Evolutionary conservation across 2,113 vertebrate species (phyloP).

Genomic region (Larimichthys crocea): DNA sequence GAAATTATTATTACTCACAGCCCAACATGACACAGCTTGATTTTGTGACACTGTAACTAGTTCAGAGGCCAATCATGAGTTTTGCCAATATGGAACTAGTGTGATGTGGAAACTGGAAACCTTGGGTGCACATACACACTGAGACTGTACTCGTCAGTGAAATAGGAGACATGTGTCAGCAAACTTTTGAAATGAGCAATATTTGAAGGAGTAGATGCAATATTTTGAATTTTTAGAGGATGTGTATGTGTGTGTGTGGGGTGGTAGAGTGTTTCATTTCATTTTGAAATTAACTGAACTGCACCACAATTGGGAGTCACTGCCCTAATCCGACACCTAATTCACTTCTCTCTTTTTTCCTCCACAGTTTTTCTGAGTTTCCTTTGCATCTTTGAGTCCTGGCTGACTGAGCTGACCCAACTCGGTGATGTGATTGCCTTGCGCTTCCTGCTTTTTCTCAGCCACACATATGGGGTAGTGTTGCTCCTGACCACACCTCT

Average conservation of each 20-base stretch:
- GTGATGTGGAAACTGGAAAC: neutral
- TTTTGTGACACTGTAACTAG: neutral
- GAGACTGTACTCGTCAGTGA: neutral
- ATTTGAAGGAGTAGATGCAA: neutral
- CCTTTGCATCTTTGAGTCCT: slow-evolving; percentile 66
- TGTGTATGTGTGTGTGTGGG: neutral
- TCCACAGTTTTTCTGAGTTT: slow-evolving; percentile 77
- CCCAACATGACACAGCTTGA: neutral
- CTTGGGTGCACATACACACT: neutral
- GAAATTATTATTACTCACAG: neutral
- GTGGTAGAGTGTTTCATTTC: neutral
- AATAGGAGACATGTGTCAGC: neutral
- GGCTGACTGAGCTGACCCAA: slow-evolving; percentile 43
- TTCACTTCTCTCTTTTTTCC: neutral
- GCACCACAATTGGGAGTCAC: neutral
- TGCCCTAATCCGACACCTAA: neutral
- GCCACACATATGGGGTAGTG: slow-evolving; percentile 77
- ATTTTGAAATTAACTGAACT: neutral
- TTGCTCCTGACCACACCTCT: slow-evolving; percentile 79
- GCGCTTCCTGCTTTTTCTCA: slow-evolving; percentile 83
- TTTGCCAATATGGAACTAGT: neutral
- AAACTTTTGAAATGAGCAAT: neutral
- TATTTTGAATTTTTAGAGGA: neutral
- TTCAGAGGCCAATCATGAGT: neutral
- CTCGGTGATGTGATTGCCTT: slow-evolving; percentile 75